These are phyloP conservation scores for Drosophila seclusa DNA, from an alignment of 2,888 invertebrate genomes.

Conservation along the genomic window DNA sequence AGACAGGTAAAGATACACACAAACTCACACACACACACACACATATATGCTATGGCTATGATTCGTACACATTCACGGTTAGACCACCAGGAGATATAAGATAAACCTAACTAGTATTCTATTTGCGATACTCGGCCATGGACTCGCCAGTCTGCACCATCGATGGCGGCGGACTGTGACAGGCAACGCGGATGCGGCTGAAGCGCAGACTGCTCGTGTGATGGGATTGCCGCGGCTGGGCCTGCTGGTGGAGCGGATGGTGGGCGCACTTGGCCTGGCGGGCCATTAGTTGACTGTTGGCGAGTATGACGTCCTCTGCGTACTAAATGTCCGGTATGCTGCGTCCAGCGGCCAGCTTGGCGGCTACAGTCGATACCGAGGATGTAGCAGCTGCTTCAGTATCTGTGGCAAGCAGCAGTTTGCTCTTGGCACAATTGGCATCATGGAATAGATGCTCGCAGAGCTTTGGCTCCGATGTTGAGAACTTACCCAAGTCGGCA, in stretches of 20 bases:
- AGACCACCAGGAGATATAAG: slow-evolving; percentile 20
- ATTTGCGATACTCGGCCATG: slow-evolving; percentile 81
- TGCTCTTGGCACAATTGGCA: slow-evolving; percentile 84
- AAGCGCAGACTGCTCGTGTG: slow-evolving; percentile 58
- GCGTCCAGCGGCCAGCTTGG: slow-evolving; percentile 65
- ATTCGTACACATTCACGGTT: slow-evolving; percentile 26
- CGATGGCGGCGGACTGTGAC: slow-evolving; percentile 78
- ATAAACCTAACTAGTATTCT: slow-evolving; percentile 24
- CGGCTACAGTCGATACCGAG: slow-evolving; percentile 32
- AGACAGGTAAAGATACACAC: slow-evolving; percentile 10
- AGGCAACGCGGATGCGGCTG: slow-evolving; percentile 68
- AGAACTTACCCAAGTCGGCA: slow-evolving; percentile 82
- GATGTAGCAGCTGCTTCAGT: slow-evolving; percentile 25
- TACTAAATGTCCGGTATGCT: slow-evolving; percentile 85
- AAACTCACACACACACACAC: background rate
- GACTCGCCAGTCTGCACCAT: slow-evolving; percentile 48
- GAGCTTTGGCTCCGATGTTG: slow-evolving; percentile 84
- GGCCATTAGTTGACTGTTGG: slow-evolving; percentile 77
- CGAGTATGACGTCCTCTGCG: slow-evolving; percentile 84
- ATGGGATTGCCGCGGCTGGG: slow-evolving; percentile 17
- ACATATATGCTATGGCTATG: background rate
- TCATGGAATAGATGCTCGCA: slow-evolving; percentile 85
- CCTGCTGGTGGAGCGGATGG: slow-evolving; percentile 66
- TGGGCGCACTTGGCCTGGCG: slow-evolving; percentile 70
- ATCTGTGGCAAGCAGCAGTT: slow-evolving; percentile 38